phyloP scores from a whole-genome alignment of 2,113 vertebrate genomes.

The Oncorhynchus keta region DNA sequence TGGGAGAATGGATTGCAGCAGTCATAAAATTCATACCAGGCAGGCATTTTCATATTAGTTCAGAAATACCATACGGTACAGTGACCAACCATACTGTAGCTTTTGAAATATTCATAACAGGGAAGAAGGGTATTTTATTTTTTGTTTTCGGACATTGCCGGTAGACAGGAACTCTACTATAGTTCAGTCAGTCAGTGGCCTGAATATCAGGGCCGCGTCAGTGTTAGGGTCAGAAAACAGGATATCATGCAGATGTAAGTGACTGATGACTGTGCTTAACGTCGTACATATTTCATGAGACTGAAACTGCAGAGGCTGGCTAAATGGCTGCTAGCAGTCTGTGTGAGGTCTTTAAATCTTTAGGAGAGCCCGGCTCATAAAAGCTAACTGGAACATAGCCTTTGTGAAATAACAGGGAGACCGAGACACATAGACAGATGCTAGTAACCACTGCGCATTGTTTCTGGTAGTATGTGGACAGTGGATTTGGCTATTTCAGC shows the following conservation, averaged over 20 bases:
- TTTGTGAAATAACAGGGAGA: not conserved
- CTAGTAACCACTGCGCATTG: not conserved
- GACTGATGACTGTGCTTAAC: conserved; percentile 36
- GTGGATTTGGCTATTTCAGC: too few relatives aligned
- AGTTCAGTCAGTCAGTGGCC: not conserved
- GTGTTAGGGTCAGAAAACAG: conserved; percentile 38
- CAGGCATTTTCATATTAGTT: too few relatives aligned
- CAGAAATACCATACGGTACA: too few relatives aligned
- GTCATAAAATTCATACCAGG: too few relatives aligned
- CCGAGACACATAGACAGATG: not conserved
- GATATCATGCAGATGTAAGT: conserved; percentile 36
- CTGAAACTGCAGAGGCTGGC: conserved; percentile 29
- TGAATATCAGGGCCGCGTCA: not conserved
- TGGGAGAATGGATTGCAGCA: too few relatives aligned
- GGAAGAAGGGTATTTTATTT: too few relatives aligned
- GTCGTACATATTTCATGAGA: conserved; percentile 65
- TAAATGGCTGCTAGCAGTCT: conserved; percentile 7
- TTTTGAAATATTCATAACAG: too few relatives aligned
- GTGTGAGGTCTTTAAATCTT: not conserved
- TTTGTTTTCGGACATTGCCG: too few relatives aligned
- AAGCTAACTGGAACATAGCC: not conserved
- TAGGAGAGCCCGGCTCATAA: not conserved
- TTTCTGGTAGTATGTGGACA: not conserved
- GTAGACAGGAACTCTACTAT: not conserved
- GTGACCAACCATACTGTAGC: too few relatives aligned